Conservation (phyloP, 2,888 invertebrate genomes). For the Drosophila ezoana region DNA sequence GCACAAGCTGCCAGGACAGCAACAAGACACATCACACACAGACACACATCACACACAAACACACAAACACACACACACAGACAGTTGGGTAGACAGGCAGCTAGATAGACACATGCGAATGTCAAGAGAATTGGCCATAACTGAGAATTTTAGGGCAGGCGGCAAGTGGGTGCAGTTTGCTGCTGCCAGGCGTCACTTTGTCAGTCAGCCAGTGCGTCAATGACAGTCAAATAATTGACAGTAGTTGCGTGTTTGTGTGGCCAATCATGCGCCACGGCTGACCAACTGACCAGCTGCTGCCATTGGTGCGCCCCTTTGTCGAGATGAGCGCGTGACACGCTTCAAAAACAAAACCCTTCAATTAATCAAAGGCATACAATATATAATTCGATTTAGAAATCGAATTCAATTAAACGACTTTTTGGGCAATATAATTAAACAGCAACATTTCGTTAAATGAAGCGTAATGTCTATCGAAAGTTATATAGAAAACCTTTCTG, state of each 20-base stretch:
- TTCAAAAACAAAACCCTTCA: background rate
- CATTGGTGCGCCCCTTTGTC: conserved; percentile 25
- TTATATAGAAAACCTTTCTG: too few relatives aligned
- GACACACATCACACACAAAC: conserved; percentile 12
- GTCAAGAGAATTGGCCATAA: conserved; percentile 76
- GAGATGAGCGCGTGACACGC: conserved; percentile 40
- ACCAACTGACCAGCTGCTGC: conserved; percentile 53
- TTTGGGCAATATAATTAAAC: too few relatives aligned
- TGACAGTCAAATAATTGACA: conserved; percentile 82
- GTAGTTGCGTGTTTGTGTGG: conserved; percentile 83
- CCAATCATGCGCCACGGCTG: conserved; percentile 70
- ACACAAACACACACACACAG: conserved; percentile 10
- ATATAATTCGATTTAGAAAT: too few relatives aligned
- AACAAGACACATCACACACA: conserved; percentile 32
- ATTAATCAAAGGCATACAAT: too few relatives aligned
- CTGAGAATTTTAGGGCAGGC: conserved; percentile 32
- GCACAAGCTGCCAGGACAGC: conserved; percentile 63
- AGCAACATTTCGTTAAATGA: too few relatives aligned
- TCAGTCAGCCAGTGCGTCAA: conserved; percentile 75
- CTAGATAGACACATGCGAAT: conserved; percentile 63
- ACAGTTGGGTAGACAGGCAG: conserved; percentile 19
- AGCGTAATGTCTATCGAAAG: too few relatives aligned
- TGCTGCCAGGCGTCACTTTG: conserved; percentile 48
- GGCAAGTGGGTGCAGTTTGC: conserved; percentile 3
- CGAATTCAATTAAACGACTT: too few relatives aligned